Conservation (phyloP, 1,140 invertebrate species). For the Matsumurasca onukii region DNA sequence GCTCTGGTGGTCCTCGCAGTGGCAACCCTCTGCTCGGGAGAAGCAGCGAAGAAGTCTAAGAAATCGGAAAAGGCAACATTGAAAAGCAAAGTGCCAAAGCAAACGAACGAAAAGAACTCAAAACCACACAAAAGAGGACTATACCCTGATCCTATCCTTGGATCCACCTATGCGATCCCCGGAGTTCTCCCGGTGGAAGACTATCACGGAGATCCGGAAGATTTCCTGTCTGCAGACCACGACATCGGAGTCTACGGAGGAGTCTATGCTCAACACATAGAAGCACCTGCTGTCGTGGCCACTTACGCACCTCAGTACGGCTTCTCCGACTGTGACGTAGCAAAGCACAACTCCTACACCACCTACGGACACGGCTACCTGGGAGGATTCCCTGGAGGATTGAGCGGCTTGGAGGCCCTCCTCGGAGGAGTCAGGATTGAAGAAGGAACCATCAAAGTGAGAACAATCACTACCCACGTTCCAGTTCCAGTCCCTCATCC, state of each 20-base stretch:
- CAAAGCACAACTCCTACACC: background rate
- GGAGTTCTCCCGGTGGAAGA: background rate
- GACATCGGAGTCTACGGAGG: constrained; percentile 4
- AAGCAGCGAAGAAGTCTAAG: constrained; percentile 19
- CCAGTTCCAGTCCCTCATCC: constrained; percentile 8
- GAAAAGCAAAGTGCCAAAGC: background rate
- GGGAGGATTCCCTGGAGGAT: constrained; percentile 1
- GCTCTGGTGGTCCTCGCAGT: constrained; percentile 3
- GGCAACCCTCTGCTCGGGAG: constrained; percentile 3
- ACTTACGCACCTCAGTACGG: constrained; percentile 6
- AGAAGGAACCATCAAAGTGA: constrained; percentile 6
- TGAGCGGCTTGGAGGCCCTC: constrained; percentile 8
- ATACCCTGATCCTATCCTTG: constrained; percentile 5
- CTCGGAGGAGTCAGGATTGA: constrained; percentile 16
- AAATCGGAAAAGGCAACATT: background rate
- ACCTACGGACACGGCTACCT: constrained; percentile 15
- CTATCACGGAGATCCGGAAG: background rate
- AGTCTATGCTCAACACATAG: constrained; percentile 1
- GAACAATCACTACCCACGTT: constrained; percentile 7
- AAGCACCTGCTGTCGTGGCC: background rate
- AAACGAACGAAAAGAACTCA: background rate
- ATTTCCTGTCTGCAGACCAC: background rate
- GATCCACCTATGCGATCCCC: background rate
- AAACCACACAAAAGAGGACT: constrained; percentile 18
- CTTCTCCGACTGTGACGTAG: background rate